These are phyloP conservation scores for Parapristionchus giblindavisi DNA, from an alignment of 2,888 invertebrate species.

Conservation along the genomic window DNA sequence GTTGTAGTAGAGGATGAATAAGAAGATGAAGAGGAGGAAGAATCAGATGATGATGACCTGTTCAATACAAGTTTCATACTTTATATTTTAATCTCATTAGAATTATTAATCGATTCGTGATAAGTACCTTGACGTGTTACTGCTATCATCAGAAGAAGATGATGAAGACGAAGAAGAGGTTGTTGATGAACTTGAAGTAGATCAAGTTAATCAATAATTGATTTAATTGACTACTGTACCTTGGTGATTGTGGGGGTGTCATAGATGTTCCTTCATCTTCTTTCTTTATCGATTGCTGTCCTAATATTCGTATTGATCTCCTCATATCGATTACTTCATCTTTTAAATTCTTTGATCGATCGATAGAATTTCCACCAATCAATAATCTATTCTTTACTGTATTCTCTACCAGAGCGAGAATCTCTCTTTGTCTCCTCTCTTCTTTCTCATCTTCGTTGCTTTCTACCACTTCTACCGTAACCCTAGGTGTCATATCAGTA, in stretches of 20 bases:
- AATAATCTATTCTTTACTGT: conserved; percentile 11
- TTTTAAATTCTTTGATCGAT: neutral
- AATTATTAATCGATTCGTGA: neutral
- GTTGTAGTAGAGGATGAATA: conserved; percentile 13
- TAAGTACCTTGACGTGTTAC: neutral
- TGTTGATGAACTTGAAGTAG: conserved; percentile 12
- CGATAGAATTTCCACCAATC: neutral
- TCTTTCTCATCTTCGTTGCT: neutral
- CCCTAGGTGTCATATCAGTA: neutral
- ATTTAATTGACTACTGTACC: neutral
- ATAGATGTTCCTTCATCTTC: conserved; percentile 6
- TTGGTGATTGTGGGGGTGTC: conserved; percentile 6
- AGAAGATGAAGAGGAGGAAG: conserved; percentile 9
- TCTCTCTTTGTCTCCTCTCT: conserved; percentile 13
- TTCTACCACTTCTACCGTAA: neutral
- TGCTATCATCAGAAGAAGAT: neutral
- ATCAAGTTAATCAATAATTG: neutral
- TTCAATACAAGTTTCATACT: no score
- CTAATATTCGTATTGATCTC: conserved; percentile 11
- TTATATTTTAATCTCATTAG: neutral
- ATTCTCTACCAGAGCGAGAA: conserved; percentile 10
- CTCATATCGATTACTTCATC: conserved; percentile 32
- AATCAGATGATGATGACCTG: neutral
- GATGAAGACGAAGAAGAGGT: conserved; percentile 9
- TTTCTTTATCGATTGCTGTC: neutral